Evolutionary conservation across 2,888 invertebrate genomes (phyloP).

Genomic region (Agrotis clavis): DNA sequence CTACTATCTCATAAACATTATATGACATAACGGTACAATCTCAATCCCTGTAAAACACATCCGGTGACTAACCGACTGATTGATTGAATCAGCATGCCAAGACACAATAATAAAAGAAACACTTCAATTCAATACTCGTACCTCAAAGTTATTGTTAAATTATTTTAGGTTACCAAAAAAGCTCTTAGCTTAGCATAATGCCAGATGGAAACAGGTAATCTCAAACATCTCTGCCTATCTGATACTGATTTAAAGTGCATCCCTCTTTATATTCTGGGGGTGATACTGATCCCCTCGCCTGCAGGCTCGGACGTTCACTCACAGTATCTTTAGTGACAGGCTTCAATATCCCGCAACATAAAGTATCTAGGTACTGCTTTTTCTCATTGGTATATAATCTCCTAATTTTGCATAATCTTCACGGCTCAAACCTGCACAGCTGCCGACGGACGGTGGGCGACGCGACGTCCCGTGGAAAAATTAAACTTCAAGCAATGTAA

Average conservation of each 20-base stretch:
- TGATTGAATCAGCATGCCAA: background rate
- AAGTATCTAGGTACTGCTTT: too few relatives aligned
- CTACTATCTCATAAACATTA: background rate
- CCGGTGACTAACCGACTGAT: slow-evolving; percentile 8
- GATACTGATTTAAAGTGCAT: background rate
- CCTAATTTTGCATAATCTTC: too few relatives aligned
- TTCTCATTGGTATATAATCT: too few relatives aligned
- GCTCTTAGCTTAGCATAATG: background rate
- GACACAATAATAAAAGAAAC: background rate
- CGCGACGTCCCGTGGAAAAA: too few relatives aligned
- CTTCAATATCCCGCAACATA: too few relatives aligned
- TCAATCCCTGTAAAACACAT: background rate
- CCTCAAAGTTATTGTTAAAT: background rate
- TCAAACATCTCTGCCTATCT: background rate
- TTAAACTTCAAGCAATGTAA: too few relatives aligned
- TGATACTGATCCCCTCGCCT: too few relatives aligned
- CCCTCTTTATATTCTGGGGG: background rate
- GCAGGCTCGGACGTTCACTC: too few relatives aligned
- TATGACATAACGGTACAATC: slow-evolving; percentile 10
- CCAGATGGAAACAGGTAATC: background rate
- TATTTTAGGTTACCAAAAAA: background rate
- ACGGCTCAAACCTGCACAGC: too few relatives aligned
- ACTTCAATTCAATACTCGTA: background rate
- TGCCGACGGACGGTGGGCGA: too few relatives aligned
- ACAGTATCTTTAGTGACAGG: too few relatives aligned